phyloP scores from a whole-genome alignment of 2,113 vertebrate species.

The Neodontobutis hainanensis region DNA sequence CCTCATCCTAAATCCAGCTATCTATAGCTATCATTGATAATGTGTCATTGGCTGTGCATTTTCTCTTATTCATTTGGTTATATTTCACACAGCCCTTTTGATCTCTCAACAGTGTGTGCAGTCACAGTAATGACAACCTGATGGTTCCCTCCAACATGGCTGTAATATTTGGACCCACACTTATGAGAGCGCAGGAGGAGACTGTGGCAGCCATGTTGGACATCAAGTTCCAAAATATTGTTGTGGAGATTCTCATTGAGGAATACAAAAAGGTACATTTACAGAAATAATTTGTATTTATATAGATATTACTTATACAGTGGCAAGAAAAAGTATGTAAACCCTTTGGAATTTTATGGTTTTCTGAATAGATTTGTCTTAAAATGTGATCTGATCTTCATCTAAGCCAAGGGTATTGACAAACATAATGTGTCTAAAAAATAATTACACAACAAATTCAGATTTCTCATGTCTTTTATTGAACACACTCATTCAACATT shows the following conservation, averaged over 20 bases:
- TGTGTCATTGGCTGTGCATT: neutral
- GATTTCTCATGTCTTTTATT: too few species aligned
- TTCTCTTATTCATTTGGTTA: neutral
- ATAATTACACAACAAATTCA: too few species aligned
- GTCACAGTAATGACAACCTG: constrained; percentile 88
- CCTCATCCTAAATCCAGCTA: neutral
- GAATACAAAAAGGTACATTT: constrained; percentile 86
- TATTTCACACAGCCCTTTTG: neutral
- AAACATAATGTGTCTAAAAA: too few species aligned
- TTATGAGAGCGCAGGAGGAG: constrained; percentile 94
- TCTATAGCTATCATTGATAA: neutral
- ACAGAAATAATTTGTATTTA: neutral
- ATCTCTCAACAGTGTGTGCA: constrained; percentile 84
- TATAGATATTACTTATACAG: too few species aligned
- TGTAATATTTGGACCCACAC: constrained; percentile 94
- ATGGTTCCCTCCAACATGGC: constrained; percentile 98
- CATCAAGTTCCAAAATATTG: constrained; percentile 98
- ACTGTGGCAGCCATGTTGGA: constrained; percentile 98
- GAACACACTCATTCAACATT: too few species aligned
- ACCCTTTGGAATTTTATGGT: too few species aligned
- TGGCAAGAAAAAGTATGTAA: too few species aligned
- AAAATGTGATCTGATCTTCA: too few species aligned
- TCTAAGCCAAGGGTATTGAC: too few species aligned
- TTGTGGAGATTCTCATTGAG: constrained; percentile 95
- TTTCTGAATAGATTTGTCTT: too few species aligned